These are phyloP conservation scores for Euphonia xanthogaster DNA, from an alignment of 2,797 vertebrate species.

Conservation along the genomic window DNA sequence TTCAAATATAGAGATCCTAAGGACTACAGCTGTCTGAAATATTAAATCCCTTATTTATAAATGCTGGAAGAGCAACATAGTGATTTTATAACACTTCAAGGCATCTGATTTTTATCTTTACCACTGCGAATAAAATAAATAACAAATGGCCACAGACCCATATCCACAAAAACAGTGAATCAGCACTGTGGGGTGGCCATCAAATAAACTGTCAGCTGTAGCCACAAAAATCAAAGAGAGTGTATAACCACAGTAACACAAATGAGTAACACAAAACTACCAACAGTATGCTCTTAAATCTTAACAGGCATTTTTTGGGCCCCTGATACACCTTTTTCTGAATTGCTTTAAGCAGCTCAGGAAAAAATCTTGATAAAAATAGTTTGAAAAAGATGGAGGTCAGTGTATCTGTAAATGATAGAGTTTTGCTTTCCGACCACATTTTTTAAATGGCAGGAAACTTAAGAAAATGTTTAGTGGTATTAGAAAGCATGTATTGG, in stretches of 20 bases:
- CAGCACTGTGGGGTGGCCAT: neutral
- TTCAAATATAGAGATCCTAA: neutral
- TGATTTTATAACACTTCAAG: neutral
- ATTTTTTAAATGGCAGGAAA: neutral
- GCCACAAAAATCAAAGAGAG: neutral
- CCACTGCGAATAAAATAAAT: neutral
- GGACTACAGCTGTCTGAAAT: neutral
- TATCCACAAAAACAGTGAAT: neutral
- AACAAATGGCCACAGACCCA: neutral
- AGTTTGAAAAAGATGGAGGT: neutral
- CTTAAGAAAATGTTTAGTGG: neutral
- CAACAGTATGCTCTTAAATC: neutral
- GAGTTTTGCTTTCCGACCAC: neutral
- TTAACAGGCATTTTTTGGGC: neutral
- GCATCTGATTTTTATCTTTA: neutral
- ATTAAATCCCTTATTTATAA: neutral
- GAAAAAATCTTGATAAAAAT: neutral
- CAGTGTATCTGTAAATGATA: rapidly evolving
- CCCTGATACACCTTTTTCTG: neutral
- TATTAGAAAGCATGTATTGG: neutral
- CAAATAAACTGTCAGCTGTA: neutral
- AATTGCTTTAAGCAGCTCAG: neutral
- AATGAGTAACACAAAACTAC: neutral
- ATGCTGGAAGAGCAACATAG: neutral
- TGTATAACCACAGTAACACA: neutral